phyloP scores from a whole-genome alignment of 1,140 invertebrate species.

The Drosophila parvula region DNA sequence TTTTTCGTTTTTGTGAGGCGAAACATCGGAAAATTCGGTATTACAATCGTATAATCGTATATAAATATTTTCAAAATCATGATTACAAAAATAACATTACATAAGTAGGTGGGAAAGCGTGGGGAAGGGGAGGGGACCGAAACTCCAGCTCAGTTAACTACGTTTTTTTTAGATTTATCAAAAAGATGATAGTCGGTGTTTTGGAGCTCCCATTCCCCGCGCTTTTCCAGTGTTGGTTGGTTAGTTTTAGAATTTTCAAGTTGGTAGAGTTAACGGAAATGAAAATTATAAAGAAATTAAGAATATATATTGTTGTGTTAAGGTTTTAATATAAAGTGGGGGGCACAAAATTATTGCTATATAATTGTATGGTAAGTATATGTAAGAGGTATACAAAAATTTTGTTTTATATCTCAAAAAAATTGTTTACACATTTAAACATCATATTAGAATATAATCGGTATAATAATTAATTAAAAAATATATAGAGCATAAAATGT shows the following conservation, averaged over 20 bases:
- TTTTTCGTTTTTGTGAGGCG: conserved; percentile 82
- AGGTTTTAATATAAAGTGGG: conserved; percentile 66
- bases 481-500: conserved; percentile 72
- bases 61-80: conserved; percentile 73
- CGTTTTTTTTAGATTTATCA: background rate
- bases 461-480: conserved; percentile 62
- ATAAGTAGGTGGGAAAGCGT: conserved; percentile 51
- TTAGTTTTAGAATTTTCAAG: conserved; percentile 50
- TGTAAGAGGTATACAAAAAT: conserved; percentile 68
- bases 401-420: conserved; percentile 57
- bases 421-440: conserved; percentile 63
- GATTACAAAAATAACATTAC: conserved; percentile 74
- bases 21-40: conserved; percentile 84
- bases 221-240: conserved; percentile 27
- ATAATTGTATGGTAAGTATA: conserved; percentile 46
- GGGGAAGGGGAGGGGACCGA: conserved; percentile 1
- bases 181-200: conserved; percentile 4
- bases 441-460: conserved; percentile 45
- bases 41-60: conserved; percentile 72
- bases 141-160: conserved; percentile 12
- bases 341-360: conserved; percentile 71
- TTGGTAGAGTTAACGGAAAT: conserved; percentile 51
- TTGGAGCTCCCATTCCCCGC: conserved; percentile 2
- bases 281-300: conserved; percentile 69
- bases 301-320: conserved; percentile 69